A percentile compares a stretch with the other conserved stretches of the same genome.
Evolutionary conservation across 64 coral and sea anemone genomes (phyloP).

Genomic region (Pachyseris speciosa): DNA sequence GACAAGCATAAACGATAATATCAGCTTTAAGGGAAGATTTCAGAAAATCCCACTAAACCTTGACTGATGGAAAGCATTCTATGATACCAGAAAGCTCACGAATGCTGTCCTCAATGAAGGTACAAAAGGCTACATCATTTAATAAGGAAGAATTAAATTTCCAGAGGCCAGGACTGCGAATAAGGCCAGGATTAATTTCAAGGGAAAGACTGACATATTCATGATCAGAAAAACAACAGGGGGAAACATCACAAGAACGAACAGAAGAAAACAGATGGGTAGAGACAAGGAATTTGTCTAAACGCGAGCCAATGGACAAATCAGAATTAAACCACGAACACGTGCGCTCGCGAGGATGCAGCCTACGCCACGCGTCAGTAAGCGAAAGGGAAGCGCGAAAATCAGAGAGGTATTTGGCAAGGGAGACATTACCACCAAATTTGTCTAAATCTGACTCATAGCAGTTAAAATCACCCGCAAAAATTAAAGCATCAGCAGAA

Average conservation of each 20-base stretch:
- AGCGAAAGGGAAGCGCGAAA: neutral
- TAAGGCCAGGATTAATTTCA: neutral
- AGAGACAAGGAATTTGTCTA: constrained; percentile 39
- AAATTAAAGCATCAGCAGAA: neutral
- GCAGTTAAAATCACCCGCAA: neutral
- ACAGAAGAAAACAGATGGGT: neutral
- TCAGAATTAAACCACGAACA: constrained; percentile 39
- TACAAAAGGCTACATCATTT: neutral
- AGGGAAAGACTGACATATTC: neutral
- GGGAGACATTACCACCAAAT: neutral
- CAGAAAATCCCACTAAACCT: neutral
- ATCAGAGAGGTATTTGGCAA: neutral
- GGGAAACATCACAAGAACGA: neutral
- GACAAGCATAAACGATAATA: too few species aligned
- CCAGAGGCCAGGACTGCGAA: neutral
- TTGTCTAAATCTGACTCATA: neutral
- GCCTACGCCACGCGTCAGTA: neutral
- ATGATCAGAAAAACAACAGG: constrained; percentile 36
- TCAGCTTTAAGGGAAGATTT: too few species aligned
- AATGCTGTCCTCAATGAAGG: neutral
- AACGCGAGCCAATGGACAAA: neutral
- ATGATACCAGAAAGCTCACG: too few species aligned
- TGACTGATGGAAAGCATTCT: neutral
- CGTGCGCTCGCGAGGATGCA: neutral
- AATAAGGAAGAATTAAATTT: constrained; percentile 9